phyloP scores from a whole-genome alignment of 2,888 invertebrate species.

The Cordilura impudica region DNA sequence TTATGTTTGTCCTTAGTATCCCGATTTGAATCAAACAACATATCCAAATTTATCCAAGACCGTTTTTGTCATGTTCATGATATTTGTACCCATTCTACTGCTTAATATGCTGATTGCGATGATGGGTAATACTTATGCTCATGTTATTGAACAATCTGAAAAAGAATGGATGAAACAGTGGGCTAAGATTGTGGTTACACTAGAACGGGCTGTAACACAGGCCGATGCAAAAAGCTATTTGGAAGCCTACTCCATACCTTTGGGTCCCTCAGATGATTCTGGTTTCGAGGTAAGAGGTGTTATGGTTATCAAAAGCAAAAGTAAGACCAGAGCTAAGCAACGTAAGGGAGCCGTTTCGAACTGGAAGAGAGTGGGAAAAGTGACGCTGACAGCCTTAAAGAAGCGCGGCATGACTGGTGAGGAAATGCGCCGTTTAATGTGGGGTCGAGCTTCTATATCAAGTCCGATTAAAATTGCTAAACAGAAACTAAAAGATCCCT shows the following conservation, averaged over 20 bases:
- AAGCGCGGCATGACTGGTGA: conserved; percentile 92
- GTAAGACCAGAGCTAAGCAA: conserved; percentile 96
- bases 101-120: conserved; percentile 99
- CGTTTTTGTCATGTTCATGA: conserved; percentile 98
- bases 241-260: conserved; percentile 95
- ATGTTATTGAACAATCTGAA: conserved; percentile 98
- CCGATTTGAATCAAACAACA: conserved; percentile 91
- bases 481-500: conserved; percentile 79
- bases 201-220: conserved; percentile 95
- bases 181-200: conserved; percentile 98
- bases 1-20: conserved; percentile 84
- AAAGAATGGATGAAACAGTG: conserved; percentile 99
- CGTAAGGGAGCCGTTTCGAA: conserved; percentile 96
- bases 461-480: conserved; percentile 87
- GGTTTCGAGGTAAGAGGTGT: conserved; percentile 93
- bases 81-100: conserved; percentile 96
- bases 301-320: conserved; percentile 98
- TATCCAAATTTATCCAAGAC: conserved; percentile 95
- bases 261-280: conserved; percentile 91
- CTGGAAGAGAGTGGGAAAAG: conserved; percentile 97
- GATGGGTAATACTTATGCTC: conserved; percentile 99
- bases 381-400: conserved; percentile 89
- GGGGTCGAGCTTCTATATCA: conserved; percentile 92
- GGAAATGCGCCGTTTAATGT: conserved; percentile 91
- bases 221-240: conserved; percentile 93